phyloP scores from a whole-genome alignment of 2,888 invertebrate species.

The Eristalinus sepulchralis region DNA sequence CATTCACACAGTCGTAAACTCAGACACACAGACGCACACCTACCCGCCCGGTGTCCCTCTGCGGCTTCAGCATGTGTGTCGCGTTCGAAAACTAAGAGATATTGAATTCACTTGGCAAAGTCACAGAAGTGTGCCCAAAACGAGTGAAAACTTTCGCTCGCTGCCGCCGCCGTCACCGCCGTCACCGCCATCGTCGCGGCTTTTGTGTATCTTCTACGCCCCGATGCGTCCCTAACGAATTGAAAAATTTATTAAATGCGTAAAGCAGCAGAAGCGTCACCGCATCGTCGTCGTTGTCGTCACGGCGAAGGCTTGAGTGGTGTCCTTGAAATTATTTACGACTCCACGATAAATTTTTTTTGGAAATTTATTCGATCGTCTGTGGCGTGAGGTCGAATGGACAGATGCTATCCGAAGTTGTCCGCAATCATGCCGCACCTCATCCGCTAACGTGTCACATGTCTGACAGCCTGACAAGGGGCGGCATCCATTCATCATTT shows the following conservation, averaged over 20 bases:
- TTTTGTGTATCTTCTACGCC: not conserved
- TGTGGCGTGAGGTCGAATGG: constrained; percentile 12
- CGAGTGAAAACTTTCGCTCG: not conserved
- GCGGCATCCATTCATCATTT: constrained; percentile 10
- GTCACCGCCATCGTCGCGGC: too few species aligned
- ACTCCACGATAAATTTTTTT: constrained; percentile 31
- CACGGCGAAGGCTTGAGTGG: not conserved
- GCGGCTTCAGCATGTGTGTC: constrained; percentile 21
- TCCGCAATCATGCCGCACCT: not conserved
- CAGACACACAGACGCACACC: not conserved
- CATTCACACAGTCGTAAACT: not conserved
- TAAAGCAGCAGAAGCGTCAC: not conserved
- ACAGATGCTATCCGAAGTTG: not conserved
- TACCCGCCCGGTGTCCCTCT: not conserved
- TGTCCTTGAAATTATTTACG: constrained; percentile 47
- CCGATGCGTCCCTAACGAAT: not conserved
- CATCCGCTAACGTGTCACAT: constrained; percentile 13
- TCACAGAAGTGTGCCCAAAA: constrained; percentile 39
- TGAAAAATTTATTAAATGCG: not conserved
- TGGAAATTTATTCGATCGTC: constrained; percentile 50
- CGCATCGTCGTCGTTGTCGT: not conserved
- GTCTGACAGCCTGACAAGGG: constrained; percentile 23
- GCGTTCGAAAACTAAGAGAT: constrained; percentile 27
- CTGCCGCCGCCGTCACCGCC: too few species aligned
- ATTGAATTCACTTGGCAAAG: constrained; percentile 29